Conservation (phyloP, 2,113 vertebrate genomes). For the Petroica traversi region DNA sequence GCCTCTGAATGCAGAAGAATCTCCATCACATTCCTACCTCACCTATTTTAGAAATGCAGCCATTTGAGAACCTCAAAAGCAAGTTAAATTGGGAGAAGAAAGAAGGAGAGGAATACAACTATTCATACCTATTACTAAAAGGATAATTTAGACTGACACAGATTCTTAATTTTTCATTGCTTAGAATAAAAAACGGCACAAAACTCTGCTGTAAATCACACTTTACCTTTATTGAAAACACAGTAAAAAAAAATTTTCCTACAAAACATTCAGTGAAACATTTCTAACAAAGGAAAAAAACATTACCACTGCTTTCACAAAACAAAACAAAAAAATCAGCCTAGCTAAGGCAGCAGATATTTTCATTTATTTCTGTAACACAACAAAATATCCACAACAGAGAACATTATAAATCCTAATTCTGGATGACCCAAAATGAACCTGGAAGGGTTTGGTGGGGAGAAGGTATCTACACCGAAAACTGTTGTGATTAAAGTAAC, state of each 20-base stretch:
- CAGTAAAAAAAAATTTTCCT: conserved; percentile 33
- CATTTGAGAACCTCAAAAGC: not conserved
- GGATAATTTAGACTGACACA: not conserved
- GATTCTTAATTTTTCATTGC: not conserved
- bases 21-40: not conserved
- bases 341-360: not conserved
- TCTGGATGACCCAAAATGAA: not conserved
- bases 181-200: not conserved
- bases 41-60: not conserved
- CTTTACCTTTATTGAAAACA: conserved; percentile 60
- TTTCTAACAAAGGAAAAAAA: not conserved
- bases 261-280: conserved; percentile 45
- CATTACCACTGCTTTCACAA: not conserved
- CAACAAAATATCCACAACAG: not conserved
- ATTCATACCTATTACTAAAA: not conserved
- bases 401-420: not conserved
- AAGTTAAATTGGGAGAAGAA: not conserved
- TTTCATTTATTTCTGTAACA: not conserved
- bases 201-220: conserved; percentile 15
- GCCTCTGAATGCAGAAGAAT: not conserved
- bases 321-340: not conserved
- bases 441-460: not conserved
- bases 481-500: not conserved
- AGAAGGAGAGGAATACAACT: not conserved
- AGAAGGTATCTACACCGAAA: not conserved